Conservation (phyloP, 2,113 vertebrate species). For the Ciconia stormi region DNA sequence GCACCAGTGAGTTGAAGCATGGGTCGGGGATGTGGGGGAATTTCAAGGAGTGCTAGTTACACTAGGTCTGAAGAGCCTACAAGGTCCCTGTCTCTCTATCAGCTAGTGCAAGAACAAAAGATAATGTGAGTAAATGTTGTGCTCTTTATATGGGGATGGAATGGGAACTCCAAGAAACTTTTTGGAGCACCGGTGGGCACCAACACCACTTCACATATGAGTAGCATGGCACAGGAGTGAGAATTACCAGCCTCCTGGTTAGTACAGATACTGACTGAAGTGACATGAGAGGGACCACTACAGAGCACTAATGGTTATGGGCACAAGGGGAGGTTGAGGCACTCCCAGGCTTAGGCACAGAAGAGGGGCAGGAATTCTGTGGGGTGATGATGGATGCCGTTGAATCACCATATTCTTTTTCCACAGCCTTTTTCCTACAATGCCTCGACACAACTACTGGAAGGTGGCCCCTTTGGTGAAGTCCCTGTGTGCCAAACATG, state of each 20-base stretch:
- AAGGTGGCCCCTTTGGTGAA: slow-evolving; percentile 76
- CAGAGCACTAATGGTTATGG: not conserved
- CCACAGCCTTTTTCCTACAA: slow-evolving; percentile 79
- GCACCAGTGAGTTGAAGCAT: slow-evolving; percentile 78
- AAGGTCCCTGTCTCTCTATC: not conserved
- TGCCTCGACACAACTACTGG: slow-evolving; percentile 78
- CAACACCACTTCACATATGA: not conserved
- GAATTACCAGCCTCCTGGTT: not conserved
- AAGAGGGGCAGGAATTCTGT: not conserved
- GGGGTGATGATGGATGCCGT: accelerated
- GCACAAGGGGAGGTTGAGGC: not conserved
- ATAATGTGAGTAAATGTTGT: not conserved
- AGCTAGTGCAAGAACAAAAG: not conserved
- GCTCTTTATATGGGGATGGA: not conserved
- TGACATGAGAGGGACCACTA: accelerated
- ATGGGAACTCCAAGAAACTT: not conserved
- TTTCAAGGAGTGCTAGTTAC: not conserved
- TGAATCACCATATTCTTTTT: not conserved
- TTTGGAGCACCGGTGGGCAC: not conserved
- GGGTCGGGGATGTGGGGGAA: not conserved
- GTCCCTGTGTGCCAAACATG: slow-evolving; percentile 76
- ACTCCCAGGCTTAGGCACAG: not conserved
- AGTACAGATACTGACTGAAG: not conserved
- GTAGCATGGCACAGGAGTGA: not conserved
- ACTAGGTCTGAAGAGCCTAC: not conserved